Evolutionary conservation across 2,888 invertebrate species (phyloP).

Genomic region (Cetonia aurata): DNA sequence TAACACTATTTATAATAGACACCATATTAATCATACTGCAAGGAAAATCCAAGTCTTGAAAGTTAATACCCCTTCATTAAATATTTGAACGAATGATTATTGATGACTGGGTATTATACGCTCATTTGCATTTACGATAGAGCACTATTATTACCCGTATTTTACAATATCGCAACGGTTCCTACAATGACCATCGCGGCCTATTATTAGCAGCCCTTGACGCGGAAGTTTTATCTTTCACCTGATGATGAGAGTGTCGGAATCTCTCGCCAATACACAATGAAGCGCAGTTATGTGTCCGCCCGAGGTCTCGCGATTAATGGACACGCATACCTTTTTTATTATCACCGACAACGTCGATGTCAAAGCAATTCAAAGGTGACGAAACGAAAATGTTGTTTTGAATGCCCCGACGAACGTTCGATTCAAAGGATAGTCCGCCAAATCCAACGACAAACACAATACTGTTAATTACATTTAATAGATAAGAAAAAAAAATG

Average conservation of each 20-base stretch:
- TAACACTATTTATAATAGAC: too few species aligned
- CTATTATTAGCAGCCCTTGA: slow-evolving; percentile 6
- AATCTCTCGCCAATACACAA: slow-evolving; percentile 14
- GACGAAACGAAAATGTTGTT: slow-evolving; percentile 18
- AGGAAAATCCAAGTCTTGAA: too few species aligned
- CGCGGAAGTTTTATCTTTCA: not conserved
- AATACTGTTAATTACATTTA: slow-evolving; percentile 46
- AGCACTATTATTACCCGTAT: slow-evolving; percentile 14
- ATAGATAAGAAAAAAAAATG: slow-evolving; percentile 31
- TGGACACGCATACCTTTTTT: slow-evolving; percentile 17
- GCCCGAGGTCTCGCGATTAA: slow-evolving; percentile 4
- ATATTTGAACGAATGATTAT: too few species aligned
- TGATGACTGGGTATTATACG: not conserved
- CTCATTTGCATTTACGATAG: not conserved
- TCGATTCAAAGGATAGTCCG: not conserved
- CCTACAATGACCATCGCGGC: not conserved
- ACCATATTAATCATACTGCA: too few species aligned
- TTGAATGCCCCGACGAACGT: not conserved
- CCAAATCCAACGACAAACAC: slow-evolving; percentile 41
- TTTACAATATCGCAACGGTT: slow-evolving; percentile 12
- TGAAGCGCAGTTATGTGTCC: slow-evolving; percentile 11
- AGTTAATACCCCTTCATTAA: too few species aligned
- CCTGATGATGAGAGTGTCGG: slow-evolving; percentile 1
- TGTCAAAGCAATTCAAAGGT: slow-evolving; percentile 21
- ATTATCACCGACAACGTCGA: not conserved